A percentile compares a stretch with the other conserved stretches of the same genome.
These are phyloP conservation scores for Paralichthys olivaceus DNA, from an alignment of 2,113 vertebrate species.

Conservation along the genomic window DNA sequence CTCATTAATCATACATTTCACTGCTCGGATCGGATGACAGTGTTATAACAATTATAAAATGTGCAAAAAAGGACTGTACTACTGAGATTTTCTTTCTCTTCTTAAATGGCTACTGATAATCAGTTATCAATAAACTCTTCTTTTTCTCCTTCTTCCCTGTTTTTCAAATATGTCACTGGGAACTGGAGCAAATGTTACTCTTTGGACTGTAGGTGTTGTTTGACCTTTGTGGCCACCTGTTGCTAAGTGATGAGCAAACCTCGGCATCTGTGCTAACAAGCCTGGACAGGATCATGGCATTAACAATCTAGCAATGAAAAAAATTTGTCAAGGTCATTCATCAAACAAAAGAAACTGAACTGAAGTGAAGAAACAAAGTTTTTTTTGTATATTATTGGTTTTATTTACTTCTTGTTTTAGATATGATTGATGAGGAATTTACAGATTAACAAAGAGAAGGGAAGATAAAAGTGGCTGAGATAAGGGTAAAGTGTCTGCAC, in stretches of 20 bases:
- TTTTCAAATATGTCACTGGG: not conserved
- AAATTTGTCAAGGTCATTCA: not conserved
- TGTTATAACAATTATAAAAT: not conserved
- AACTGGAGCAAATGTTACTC: not conserved
- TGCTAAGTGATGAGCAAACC: conserved; percentile 24
- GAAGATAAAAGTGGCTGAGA: not conserved
- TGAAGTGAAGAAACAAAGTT: not conserved
- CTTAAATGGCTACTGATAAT: conserved; percentile 7
- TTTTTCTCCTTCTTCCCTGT: not conserved
- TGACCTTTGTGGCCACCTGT: conserved; percentile 32
- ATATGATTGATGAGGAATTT: not conserved
- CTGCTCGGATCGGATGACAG: not conserved
- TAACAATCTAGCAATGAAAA: conserved; percentile 21
- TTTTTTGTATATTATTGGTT: conserved; percentile 17
- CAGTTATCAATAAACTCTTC: conserved; percentile 13
- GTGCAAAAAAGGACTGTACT: not conserved
- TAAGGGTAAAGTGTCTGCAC: conserved; percentile 73
- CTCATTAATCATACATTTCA: not conserved
- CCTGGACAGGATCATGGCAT: conserved; percentile 10
- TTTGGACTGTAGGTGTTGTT: conserved; percentile 18
- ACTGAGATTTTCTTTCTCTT: not conserved
- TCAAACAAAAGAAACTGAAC: not conserved
- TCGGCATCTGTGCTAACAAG: conserved; percentile 13
- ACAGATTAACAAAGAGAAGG: not conserved
- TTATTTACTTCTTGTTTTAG: conserved; percentile 20